Conservation (phyloP, 2,113 vertebrate species). For the Gavia stellata region DNA sequence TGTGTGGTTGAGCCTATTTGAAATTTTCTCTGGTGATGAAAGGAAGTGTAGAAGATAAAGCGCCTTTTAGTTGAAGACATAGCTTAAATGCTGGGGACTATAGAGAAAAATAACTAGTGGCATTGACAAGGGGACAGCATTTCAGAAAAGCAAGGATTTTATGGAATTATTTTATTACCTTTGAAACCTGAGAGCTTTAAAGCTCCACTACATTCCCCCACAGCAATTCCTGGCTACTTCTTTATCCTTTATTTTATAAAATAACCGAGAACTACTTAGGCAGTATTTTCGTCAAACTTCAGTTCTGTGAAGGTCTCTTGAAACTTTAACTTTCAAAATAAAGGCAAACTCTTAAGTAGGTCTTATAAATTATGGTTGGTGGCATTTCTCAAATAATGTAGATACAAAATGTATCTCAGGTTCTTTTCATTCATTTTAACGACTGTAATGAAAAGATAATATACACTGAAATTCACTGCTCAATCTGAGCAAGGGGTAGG, state of each 20-base stretch:
- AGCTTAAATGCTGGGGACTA: not conserved
- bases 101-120: not conserved
- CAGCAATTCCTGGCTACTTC: not conserved
- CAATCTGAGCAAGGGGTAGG: not conserved
- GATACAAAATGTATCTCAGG: not conserved
- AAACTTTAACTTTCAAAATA: not conserved
- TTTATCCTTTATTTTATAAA: not conserved
- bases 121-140: not conserved
- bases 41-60: not conserved
- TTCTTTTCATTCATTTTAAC: slow-evolving; percentile 32
- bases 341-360: not conserved
- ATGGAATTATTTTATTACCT: not conserved
- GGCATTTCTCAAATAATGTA: not conserved
- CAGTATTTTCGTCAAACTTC: not conserved
- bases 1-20: not conserved
- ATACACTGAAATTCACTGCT: not conserved
- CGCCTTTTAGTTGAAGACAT: not conserved
- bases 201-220: not conserved
- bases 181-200: not conserved
- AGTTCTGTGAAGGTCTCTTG: not conserved
- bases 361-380: not conserved
- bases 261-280: not conserved
- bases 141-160: not conserved
- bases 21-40: not conserved
- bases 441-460: slow-evolving; percentile 21